A percentile compares a stretch with the other conserved stretches of the same genome.
Conservation (phyloP, 2,888 invertebrate genomes). For the Odontomyia ornata region DNA sequence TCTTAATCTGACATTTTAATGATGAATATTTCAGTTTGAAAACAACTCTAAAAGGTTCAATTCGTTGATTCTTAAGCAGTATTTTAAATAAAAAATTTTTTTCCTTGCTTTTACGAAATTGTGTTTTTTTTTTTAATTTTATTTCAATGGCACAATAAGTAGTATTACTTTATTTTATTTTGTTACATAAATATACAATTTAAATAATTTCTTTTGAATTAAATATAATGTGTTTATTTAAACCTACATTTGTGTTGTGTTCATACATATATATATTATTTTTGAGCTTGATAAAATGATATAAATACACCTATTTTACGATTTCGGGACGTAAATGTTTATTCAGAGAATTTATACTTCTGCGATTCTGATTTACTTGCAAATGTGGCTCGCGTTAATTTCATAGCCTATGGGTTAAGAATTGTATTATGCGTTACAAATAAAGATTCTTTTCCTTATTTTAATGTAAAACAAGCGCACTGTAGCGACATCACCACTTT, state of each 20-base stretch:
- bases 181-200: constrained; percentile 17
- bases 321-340: neutral
- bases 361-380: neutral
- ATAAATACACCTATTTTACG: constrained; percentile 16
- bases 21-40: too few species aligned
- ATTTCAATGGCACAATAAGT: constrained; percentile 20
- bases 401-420: constrained; percentile 30
- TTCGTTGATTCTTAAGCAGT: too few species aligned
- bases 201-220: constrained; percentile 4
- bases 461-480: constrained; percentile 45
- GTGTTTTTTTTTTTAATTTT: neutral
- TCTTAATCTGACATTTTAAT: too few species aligned
- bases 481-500: constrained; percentile 28
- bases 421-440: constrained; percentile 7
- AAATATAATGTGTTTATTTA: constrained; percentile 1
- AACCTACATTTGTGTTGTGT: neutral
- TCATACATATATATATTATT: neutral
- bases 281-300: too few species aligned
- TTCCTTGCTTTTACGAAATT: neutral
- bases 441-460: constrained; percentile 18
- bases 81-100: too few species aligned
- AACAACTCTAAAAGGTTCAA: too few species aligned
- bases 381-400: neutral
- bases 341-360: neutral
- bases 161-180: neutral